A percentile compares a stretch with the other conserved stretches of the same genome.
Evolutionary conservation across 2,797 vertebrate genomes (phyloP).

Genomic region (Microchirus variegatus): DNA sequence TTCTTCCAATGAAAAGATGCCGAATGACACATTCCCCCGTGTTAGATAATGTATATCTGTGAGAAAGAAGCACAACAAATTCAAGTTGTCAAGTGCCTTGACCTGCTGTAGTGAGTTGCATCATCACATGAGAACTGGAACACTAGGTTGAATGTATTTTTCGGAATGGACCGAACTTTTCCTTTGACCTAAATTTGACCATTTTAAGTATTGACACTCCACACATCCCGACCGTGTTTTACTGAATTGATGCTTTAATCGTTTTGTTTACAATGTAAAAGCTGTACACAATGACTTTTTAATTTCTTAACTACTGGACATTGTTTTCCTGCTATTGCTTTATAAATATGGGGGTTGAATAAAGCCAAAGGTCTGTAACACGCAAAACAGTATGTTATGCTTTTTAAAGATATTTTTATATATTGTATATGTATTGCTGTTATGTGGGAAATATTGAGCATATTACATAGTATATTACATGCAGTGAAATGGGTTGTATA

Average conservation of each 20-base stretch:
- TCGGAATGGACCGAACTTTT: too few relatives aligned
- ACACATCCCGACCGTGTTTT: background rate
- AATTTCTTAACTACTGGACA: background rate
- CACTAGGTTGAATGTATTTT: background rate
- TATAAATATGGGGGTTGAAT: constrained; percentile 3
- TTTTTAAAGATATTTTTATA: constrained; percentile 36
- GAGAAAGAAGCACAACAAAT: too few relatives aligned
- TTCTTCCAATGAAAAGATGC: background rate
- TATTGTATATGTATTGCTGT: constrained; percentile 20
- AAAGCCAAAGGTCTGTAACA: constrained; percentile 44
- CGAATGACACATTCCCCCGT: background rate
- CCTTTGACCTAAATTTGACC: too few relatives aligned
- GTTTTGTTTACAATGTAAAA: constrained; percentile 25
- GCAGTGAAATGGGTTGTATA: constrained; percentile 30
- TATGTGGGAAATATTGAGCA: constrained; percentile 39
- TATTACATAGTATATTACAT: constrained; percentile 14
- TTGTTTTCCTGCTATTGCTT: constrained; percentile 7
- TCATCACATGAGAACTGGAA: background rate
- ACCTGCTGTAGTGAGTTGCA: background rate
- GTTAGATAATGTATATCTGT: too few relatives aligned
- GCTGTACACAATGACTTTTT: background rate
- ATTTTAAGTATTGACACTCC: too few relatives aligned
- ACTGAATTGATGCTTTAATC: background rate
- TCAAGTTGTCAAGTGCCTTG: background rate
- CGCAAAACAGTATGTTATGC: background rate